Evolutionary conservation across 2,888 invertebrate species (phyloP).

Genomic region (Aphidoletes aphidimyza): DNA sequence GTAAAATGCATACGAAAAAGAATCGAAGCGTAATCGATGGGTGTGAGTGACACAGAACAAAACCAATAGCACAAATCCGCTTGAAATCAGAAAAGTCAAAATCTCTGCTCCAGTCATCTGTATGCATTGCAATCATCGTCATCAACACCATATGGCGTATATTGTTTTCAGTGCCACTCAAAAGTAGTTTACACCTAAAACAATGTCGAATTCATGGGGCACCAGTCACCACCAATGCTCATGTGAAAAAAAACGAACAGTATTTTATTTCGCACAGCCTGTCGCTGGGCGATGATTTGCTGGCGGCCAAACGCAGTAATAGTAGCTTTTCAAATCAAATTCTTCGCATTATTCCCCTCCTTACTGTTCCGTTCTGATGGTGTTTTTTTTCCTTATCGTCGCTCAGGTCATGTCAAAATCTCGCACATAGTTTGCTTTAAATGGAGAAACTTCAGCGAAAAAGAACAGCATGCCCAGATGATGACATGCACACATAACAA

Average conservation of each 20-base stretch:
- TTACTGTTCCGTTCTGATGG: too few species aligned
- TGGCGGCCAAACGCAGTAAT: not conserved
- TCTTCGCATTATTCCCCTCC: not conserved
- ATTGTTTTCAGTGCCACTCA: not conserved
- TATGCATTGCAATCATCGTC: constrained; percentile 40
- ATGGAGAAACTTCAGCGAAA: not conserved
- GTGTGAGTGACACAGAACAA: not conserved
- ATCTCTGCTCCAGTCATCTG: not conserved
- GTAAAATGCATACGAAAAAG: not conserved
- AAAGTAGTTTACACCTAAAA: constrained; percentile 52
- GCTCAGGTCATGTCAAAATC: not conserved
- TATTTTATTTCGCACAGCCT: not conserved
- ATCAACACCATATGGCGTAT: constrained; percentile 20
- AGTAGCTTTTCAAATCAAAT: not conserved
- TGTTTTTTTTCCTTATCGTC: too few species aligned
- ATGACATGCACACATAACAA: not conserved
- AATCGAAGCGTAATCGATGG: not conserved
- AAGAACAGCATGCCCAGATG: not conserved
- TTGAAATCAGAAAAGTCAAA: not conserved
- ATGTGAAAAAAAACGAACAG: constrained; percentile 8
- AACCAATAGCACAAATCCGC: not conserved
- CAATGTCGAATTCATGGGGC: not conserved
- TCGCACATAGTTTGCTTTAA: constrained; percentile 18
- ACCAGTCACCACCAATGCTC: too few species aligned
- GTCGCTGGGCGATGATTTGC: constrained; percentile 8